Evolutionary conservation across 2,797 vertebrate species (phyloP).

Genomic region (Orestias chungarensis): DNA sequence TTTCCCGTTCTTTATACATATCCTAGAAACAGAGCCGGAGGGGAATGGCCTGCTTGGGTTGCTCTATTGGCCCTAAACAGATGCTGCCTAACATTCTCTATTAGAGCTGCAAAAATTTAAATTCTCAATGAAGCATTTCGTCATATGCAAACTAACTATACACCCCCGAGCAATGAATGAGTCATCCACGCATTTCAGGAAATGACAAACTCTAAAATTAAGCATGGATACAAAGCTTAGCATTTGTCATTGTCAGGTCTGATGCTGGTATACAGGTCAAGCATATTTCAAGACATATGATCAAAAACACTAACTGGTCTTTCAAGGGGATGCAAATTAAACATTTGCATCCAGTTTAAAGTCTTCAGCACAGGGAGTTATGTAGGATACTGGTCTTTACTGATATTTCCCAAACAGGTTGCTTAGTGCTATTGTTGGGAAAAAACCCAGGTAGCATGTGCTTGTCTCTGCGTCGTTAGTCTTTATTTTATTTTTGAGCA

Average conservation of each 20-base stretch:
- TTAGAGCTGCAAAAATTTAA: not conserved
- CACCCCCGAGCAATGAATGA: not conserved
- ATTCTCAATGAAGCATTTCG: conserved; percentile 3
- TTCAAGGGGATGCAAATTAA: not conserved
- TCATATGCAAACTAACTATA: conserved; percentile 4
- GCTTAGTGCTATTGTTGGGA: not conserved
- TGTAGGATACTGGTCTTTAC: not conserved
- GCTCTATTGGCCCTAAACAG: not conserved
- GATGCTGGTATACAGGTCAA: not conserved
- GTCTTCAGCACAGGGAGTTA: not conserved
- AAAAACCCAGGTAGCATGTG: not conserved
- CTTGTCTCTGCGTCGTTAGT: not conserved
- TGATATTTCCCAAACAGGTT: not conserved
- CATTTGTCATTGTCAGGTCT: conserved; percentile 1
- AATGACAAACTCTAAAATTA: conserved; percentile 1
- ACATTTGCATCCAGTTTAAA: conserved; percentile 1
- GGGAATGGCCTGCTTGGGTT: not conserved
- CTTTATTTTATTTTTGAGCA: not conserved
- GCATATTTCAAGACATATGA: not conserved
- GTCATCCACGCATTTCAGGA: not conserved
- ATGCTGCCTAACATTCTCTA: not conserved
- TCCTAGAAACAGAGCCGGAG: not conserved
- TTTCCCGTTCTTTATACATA: not conserved
- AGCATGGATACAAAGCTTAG: not conserved
- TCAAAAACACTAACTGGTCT: not conserved